phyloP scores from a whole-genome alignment of 2,797 vertebrate species.

The Peromyscus nudipes region DNA sequence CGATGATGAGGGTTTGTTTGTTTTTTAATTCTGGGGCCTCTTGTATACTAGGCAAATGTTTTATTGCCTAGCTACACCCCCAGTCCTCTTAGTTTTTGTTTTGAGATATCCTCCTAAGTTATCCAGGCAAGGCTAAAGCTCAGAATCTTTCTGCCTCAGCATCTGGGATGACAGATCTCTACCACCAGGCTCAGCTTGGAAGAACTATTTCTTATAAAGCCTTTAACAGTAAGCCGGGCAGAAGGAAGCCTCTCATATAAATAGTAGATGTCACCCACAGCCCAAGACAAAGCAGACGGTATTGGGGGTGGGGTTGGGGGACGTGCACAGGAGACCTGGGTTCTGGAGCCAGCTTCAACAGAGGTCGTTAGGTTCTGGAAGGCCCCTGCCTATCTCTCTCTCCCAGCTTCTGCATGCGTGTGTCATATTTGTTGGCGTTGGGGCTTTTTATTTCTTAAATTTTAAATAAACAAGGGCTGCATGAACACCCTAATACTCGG shows the following conservation, averaged over 20 bases:
- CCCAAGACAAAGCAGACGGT: neutral
- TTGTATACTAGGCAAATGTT: neutral
- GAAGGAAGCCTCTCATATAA: neutral
- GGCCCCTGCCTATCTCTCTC: neutral
- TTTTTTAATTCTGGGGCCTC: neutral
- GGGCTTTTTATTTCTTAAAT: constrained; percentile 33
- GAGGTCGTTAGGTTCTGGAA: neutral
- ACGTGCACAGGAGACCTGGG: neutral
- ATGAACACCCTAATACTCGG: constrained; percentile 78
- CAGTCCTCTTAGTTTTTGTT: neutral
- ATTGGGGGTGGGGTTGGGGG: fast-evolving
- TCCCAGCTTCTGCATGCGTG: neutral
- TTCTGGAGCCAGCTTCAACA: neutral
- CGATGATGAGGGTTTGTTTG: neutral
- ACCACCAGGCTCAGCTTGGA: neutral
- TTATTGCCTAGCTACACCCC: neutral
- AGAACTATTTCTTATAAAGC: neutral
- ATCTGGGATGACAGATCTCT: neutral
- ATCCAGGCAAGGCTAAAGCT: neutral
- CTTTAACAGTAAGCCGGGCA: neutral
- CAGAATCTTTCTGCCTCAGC: neutral
- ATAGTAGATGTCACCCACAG: neutral
- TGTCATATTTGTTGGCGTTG: constrained; percentile 59
- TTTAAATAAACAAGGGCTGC: constrained; percentile 66
- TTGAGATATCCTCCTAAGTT: neutral